Conservation (phyloP, 35 echinoderm and acorn worm genomes). For the Heliocidaris erythrogramma region DNA sequence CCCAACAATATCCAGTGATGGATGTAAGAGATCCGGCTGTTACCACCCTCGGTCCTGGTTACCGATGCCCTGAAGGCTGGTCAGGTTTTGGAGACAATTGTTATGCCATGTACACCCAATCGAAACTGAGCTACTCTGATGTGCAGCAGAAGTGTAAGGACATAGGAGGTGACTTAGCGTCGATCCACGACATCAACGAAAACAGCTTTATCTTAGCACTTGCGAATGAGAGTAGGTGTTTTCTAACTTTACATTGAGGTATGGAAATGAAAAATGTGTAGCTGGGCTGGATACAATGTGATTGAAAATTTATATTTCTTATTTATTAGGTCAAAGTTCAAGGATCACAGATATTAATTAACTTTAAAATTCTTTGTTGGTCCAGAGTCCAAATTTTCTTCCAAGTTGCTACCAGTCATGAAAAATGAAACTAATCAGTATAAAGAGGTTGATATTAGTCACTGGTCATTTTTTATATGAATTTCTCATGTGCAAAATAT, state of each 20-base stretch:
- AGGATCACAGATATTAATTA: background rate
- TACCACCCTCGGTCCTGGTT: constrained; percentile 70
- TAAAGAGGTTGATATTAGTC: too few relatives aligned
- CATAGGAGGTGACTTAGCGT: constrained; percentile 66
- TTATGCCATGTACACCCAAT: constrained; percentile 59
- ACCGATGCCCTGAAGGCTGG: constrained; percentile 70
- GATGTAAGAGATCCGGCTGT: background rate
- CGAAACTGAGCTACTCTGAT: constrained; percentile 52
- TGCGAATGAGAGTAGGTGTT: background rate
- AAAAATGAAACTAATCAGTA: too few relatives aligned
- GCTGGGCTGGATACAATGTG: background rate
- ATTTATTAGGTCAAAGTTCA: background rate
- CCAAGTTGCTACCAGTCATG: too few relatives aligned
- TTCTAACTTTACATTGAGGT: background rate
- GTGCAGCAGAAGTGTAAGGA: background rate
- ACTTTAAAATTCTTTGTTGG: background rate
- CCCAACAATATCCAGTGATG: background rate
- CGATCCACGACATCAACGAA: constrained; percentile 74
- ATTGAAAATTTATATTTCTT: background rate
- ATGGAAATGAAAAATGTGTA: background rate
- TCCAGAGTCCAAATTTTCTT: background rate
- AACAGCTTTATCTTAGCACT: constrained; percentile 64
- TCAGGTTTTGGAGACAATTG: constrained; percentile 61
- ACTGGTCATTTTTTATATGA: too few relatives aligned
- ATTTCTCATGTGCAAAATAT: too few relatives aligned